These are phyloP conservation scores for Scaptomyza reducta DNA, from an alignment of 2,888 invertebrate genomes.

Conservation along the genomic window DNA sequence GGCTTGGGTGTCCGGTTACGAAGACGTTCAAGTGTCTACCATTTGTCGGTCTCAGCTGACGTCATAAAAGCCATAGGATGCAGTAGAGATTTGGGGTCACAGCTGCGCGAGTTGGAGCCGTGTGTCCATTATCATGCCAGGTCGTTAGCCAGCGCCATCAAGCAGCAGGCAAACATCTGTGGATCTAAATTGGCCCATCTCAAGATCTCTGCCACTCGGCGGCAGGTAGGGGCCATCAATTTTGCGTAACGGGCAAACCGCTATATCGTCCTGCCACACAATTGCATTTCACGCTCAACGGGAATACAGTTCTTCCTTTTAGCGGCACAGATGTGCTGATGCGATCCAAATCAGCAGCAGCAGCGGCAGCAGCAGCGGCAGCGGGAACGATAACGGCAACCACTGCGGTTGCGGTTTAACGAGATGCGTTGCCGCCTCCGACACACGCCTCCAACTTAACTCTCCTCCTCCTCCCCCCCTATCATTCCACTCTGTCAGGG, in stretches of 20 bases:
- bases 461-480: conserved; percentile 4
- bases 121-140: conserved; percentile 40
- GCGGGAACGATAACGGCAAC: conserved; percentile 14
- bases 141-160: conserved; percentile 43
- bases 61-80: conserved; percentile 43
- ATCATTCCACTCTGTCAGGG: background rate
- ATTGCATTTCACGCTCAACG: conserved; percentile 71
- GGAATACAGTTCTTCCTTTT: conserved; percentile 41
- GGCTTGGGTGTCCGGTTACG: conserved; percentile 59
- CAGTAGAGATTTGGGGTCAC: conserved; percentile 34
- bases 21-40: conserved; percentile 60
- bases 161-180: conserved; percentile 63
- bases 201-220: conserved; percentile 9
- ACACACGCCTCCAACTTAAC: conserved; percentile 55
- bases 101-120: conserved; percentile 51
- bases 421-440: conserved; percentile 79
- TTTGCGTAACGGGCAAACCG: conserved; percentile 73
- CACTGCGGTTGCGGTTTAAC: conserved; percentile 80
- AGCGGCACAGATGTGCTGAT: conserved; percentile 76
- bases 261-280: conserved; percentile 61
- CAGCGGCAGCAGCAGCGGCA: conserved; percentile 48
- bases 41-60: conserved; percentile 30
- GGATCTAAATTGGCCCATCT: conserved; percentile 77
- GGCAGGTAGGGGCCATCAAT: conserved; percentile 59
- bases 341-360: conserved; percentile 63